Base-by-base conservation (phyloP, 2,888 invertebrate species). In the Cephus pulcher region DNA sequence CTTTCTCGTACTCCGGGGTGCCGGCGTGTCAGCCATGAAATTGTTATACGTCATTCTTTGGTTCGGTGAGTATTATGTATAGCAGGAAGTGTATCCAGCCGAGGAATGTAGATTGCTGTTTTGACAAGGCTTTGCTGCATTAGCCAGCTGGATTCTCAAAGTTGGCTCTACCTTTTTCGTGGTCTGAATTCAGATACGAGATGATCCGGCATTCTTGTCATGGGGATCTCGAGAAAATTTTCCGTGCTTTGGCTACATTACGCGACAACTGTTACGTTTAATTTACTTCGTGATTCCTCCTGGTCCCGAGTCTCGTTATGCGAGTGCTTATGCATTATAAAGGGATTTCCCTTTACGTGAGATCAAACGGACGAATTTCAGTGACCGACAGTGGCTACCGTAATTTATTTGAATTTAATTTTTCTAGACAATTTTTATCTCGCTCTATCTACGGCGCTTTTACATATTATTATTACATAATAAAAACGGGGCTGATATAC, bases 401-500 rank as follows among this genome's bases (percentile, higher is more conserved):
- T 56, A 9, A 23, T 56, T 37, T 56, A 23, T 56, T 23, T 56
- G 9, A 56, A 56, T 23, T 56, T 23, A 23, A 56, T 23, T 23
- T 56, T 56, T 56, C 56, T 1, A 9, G 0, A 0, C 23, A 23
- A 9, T 56, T 1, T 23, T 9, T 1, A 23, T 0, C 2, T 23
- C 23, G 23, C 2, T 23, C 0, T 40, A 2, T 23, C 9, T 1
- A 9, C 2, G 0, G 23, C 9, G 23, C 23, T 56, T 23, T 9
- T 56, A 9, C 56, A 1, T 9, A 9, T 23, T 23, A 23, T 23
- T 56, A 2, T 56, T 56, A 56, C 2, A 0, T 4, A 56, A 56
- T 56, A 23, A 56, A 56, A 23, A 6, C 40, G 40, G 40, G 9
- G 1, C 9, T 1, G 15, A 15, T 40, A 4, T 37, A 12, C 3